phyloP scores from a whole-genome alignment of 2,797 vertebrate genomes.

The Lophura swinhoii region DNA sequence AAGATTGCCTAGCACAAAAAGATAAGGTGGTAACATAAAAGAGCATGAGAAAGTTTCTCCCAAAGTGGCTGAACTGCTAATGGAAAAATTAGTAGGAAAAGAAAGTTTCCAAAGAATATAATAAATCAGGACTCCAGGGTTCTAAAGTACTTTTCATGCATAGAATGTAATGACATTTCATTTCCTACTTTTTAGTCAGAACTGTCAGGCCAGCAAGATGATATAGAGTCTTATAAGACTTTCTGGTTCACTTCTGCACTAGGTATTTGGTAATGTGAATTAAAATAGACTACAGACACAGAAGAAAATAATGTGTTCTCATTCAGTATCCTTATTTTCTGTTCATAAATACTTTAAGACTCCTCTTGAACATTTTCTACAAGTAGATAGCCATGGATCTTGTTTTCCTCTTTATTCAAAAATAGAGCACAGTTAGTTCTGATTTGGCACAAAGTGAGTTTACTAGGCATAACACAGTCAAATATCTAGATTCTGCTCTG shows the following conservation, averaged over 20 bases:
- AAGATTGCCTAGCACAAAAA: background rate
- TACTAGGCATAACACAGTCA: background rate
- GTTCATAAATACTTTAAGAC: background rate
- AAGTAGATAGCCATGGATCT: background rate
- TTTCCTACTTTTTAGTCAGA: slow-evolving; percentile 43
- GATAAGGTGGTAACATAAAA: slow-evolving; percentile 17
- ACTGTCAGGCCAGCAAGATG: background rate
- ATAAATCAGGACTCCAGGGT: slow-evolving; percentile 15
- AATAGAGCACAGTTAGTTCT: background rate
- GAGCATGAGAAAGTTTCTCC: background rate
- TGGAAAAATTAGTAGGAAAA: slow-evolving; percentile 55
- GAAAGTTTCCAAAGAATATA: slow-evolving; percentile 25
- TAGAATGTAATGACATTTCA: slow-evolving; percentile 26
- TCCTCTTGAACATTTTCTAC: background rate
- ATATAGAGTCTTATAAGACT: background rate
- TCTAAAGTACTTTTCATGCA: slow-evolving; percentile 2
- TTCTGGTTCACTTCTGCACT: slow-evolving; percentile 4
- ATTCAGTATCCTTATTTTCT: background rate
- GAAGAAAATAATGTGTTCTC: background rate
- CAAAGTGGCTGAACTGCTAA: slow-evolving; percentile 44
- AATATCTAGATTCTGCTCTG: background rate
- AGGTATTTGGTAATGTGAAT: background rate
- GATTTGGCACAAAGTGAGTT: background rate
- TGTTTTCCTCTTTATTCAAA: background rate
- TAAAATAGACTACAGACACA: background rate